phyloP scores from a whole-genome alignment of 2,797 vertebrate species.

The Limnodromus scolopaceus region DNA sequence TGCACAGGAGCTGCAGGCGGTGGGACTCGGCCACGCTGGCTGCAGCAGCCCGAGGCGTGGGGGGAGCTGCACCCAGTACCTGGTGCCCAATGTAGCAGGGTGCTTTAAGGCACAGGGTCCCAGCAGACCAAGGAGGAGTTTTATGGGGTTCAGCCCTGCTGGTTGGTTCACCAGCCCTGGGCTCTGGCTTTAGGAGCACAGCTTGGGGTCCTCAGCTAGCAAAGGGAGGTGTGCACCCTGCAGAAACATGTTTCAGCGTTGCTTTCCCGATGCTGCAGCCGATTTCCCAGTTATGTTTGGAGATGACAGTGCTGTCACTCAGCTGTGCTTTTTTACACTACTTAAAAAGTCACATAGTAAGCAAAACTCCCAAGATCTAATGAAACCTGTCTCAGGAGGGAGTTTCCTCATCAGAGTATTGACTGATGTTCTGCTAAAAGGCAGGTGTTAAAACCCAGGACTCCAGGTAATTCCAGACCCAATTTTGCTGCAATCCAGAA shows the following conservation, averaged over 20 bases:
- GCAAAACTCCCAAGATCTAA: not conserved
- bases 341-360: not conserved
- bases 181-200: not conserved
- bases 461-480: not conserved
- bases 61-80: accelerated
- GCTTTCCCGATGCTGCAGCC: not conserved
- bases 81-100: not conserved
- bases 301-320: not conserved
- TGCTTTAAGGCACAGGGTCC: not conserved
- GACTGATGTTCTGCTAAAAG: not conserved
- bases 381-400: not conserved
- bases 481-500: not conserved
- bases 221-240: not conserved
- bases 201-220: not conserved
- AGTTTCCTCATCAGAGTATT: not conserved
- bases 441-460: not conserved
- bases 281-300: not conserved
- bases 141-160: not conserved
- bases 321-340: not conserved
- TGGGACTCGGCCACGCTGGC: not conserved
- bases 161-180: accelerated
- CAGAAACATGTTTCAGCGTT: not conserved
- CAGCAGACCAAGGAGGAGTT: not conserved
- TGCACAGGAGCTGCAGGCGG: accelerated
- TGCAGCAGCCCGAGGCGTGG: not conserved